These are phyloP conservation scores for Damaliscus lunatus DNA, from an alignment of 2,113 vertebrate species.

Conservation along the genomic window DNA sequence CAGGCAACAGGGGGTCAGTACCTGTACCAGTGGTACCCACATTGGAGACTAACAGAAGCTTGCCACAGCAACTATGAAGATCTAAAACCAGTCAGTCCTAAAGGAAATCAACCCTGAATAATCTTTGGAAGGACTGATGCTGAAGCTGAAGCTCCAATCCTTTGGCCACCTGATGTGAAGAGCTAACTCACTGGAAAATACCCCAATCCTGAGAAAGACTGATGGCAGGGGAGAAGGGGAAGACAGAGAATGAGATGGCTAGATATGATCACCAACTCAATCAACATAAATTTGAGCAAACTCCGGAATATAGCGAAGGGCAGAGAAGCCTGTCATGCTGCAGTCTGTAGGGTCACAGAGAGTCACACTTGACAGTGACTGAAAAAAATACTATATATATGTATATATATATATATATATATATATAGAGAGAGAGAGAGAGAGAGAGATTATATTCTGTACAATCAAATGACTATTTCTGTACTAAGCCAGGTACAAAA, in stretches of 20 bases:
- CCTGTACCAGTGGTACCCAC: too few relatives aligned
- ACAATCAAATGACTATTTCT: not conserved
- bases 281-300: not conserved
- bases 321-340: not conserved
- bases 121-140: not conserved
- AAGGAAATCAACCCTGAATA: not conserved
- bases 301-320: not conserved
- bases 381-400: not conserved
- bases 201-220: not conserved
- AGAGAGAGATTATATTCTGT: not conserved
- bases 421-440: too few relatives aligned
- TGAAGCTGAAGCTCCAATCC: not conserved
- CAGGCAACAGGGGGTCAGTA: too few relatives aligned
- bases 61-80: rapidly evolving
- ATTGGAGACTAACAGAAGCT: not conserved
- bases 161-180: not conserved
- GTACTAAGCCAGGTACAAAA: not conserved
- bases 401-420: not conserved
- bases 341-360: too few relatives aligned
- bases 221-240: not conserved
- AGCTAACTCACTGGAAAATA: not conserved
- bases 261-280: not conserved
- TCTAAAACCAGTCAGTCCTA: not conserved
- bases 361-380: too few relatives aligned
- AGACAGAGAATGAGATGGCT: not conserved